phyloP scores from a whole-genome alignment of 2,113 vertebrate species.

The Natator depressus region DNA sequence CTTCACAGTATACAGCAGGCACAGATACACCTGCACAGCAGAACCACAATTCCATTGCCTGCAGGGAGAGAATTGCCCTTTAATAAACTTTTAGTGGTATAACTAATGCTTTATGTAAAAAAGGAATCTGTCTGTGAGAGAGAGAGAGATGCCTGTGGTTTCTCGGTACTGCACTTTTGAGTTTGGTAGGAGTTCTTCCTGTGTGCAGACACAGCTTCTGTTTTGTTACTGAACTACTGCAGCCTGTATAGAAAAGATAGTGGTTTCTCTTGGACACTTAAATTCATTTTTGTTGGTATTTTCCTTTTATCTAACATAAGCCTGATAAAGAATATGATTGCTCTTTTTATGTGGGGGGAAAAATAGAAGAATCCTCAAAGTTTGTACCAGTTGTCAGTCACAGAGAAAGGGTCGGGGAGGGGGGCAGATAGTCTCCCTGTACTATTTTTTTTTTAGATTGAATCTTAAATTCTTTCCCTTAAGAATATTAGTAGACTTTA shows the following conservation, averaged over 20 bases:
- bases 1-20: no score
- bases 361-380: not conserved
- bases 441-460: not conserved
- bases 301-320: not conserved
- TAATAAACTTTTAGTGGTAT: not conserved
- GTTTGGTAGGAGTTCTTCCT: not conserved
- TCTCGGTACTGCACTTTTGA: not conserved
- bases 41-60: not conserved
- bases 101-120: not conserved
- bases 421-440: not conserved
- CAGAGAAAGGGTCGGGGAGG: not conserved
- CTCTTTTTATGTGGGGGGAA: not conserved
- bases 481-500: not conserved
- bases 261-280: not conserved
- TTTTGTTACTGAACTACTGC: not conserved
- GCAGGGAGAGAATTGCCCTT: not conserved
- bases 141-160: not conserved
- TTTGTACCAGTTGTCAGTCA: not conserved
- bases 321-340: rapidly evolving
- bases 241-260: not conserved
- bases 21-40: not conserved
- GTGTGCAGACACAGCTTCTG: not conserved
- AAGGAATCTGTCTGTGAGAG: not conserved
- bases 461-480: not conserved
- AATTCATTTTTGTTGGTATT: not conserved